A percentile compares a stretch with the other conserved stretches of the same genome.
Conservation (phyloP, 37 sponge, comb jelly and placozoan genomes). For the Spongilla lacustris region DNA sequence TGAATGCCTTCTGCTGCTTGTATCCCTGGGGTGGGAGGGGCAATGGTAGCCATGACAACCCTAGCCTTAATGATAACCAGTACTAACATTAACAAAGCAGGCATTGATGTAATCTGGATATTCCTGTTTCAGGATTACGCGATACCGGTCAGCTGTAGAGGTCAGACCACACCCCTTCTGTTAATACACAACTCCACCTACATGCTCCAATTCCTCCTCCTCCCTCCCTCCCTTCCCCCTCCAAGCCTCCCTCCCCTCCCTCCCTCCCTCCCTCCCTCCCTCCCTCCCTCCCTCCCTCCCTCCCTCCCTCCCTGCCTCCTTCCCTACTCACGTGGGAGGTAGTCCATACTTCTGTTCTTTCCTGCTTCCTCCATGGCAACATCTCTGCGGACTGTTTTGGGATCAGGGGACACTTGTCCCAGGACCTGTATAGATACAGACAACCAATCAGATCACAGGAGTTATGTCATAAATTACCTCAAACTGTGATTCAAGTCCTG, state of each 20-base stretch:
- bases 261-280: too few relatives aligned
- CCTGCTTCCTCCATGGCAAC: conserved; percentile 8
- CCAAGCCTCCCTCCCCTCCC: too few relatives aligned
- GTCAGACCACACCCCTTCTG: background rate
- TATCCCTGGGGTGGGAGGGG: conserved; percentile 11
- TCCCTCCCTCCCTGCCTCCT: background rate
- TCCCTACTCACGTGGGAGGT: conserved; percentile 36
- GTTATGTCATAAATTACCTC: background rate
- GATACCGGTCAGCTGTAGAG: conserved; percentile 12
- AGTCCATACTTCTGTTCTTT: conserved; percentile 42
- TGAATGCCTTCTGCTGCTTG: conserved; percentile 35
- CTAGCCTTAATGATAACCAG: background rate
- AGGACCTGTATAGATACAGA: conserved; percentile 20
- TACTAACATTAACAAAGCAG: conserved; percentile 22
- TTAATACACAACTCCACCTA: too few relatives aligned
- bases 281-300: background rate
- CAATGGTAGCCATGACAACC: background rate
- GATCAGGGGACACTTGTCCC: conserved; percentile 40
- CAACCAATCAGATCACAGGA: background rate
- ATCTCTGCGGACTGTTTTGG: background rate
- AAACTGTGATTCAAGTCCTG: background rate
- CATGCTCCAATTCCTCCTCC: background rate
- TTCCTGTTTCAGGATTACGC: background rate
- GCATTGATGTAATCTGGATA: conserved; percentile 44
- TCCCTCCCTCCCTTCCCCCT: too few relatives aligned